A percentile compares a stretch with the other conserved stretches of the same genome.
phyloP scores from a whole-genome alignment of 2,888 invertebrate genomes.

The Drosophila meridiana region DNA sequence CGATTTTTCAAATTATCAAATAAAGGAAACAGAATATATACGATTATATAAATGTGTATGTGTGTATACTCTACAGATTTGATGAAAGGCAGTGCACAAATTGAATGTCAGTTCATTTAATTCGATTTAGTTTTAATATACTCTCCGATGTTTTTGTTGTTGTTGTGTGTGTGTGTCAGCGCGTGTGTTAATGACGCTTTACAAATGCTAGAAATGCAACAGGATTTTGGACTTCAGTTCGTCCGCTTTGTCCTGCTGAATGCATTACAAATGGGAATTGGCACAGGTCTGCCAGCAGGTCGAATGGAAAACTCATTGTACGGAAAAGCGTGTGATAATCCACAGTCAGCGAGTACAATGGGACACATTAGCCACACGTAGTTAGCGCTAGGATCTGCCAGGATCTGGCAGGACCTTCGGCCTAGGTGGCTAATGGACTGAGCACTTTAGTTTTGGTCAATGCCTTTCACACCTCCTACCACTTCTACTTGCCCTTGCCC shows the following conservation, averaged over 20 bases:
- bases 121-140: conserved; percentile 71
- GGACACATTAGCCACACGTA: conserved; percentile 80
- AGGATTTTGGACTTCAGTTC: conserved; percentile 33
- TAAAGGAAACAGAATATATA: conserved; percentile 31
- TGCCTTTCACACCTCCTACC: conserved; percentile 71
- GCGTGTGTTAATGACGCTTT: conserved; percentile 65
- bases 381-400: conserved; percentile 71
- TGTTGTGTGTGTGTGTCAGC: conserved; percentile 41
- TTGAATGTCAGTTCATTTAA: conserved; percentile 69
- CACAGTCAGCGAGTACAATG: conserved; percentile 58
- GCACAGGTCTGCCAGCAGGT: conserved; percentile 78
- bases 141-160: conserved; percentile 36
- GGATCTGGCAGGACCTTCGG: conserved; percentile 36
- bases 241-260: conserved; percentile 54
- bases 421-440: conserved; percentile 74
- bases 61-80: conserved; percentile 1
- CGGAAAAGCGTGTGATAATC: conserved; percentile 76
- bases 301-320: conserved; percentile 66
- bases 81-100: conserved; percentile 48
- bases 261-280: conserved; percentile 75
- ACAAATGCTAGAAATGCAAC: conserved; percentile 50
- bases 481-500: background rate
- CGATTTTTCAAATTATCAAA: conserved; percentile 74
- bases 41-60: background rate
- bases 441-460: conserved; percentile 75